Percentiles rank a stretch among this genome's conserved stretches.
phyloP scores from a whole-genome alignment of 1,140 invertebrate species.

The Apis florea region DNA sequence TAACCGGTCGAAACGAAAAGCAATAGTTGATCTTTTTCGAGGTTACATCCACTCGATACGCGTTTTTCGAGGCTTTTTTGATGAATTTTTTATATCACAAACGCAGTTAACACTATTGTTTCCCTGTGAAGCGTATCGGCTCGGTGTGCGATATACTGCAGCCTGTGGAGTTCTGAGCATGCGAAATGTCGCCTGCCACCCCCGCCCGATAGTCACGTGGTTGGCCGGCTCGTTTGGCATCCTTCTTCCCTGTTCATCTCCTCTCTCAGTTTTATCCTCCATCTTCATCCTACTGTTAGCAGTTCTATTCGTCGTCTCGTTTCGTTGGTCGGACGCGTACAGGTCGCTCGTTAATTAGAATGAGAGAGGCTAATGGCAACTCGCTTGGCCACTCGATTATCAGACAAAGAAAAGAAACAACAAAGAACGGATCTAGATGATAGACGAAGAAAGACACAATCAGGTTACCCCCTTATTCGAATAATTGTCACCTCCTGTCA shows the following conservation, averaged over 20 bases:
- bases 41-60: constrained; percentile 9
- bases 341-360: constrained; percentile 63
- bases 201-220: constrained; percentile 78
- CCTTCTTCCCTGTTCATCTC: not conserved
- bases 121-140: constrained; percentile 44
- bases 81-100: constrained; percentile 21
- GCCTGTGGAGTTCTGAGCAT: constrained; percentile 78
- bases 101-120: constrained; percentile 45
- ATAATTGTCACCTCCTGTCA: constrained; percentile 69
- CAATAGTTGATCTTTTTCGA: constrained; percentile 11
- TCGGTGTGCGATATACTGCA: constrained; percentile 65
- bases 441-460: not conserved
- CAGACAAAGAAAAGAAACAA: constrained; percentile 19
- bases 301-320: constrained; percentile 25
- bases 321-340: constrained; percentile 31
- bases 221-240: constrained; percentile 38
- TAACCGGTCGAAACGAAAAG: not conserved
- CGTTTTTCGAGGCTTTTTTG: not conserved
- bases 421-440: not conserved
- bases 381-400: constrained; percentile 23
- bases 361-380: constrained; percentile 46
- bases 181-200: constrained; percentile 78
- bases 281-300: constrained; percentile 1
- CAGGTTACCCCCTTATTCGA: constrained; percentile 51
- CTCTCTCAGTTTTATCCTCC: constrained; percentile 7